These are phyloP conservation scores for Hoplostethus atlanticus DNA, from an alignment of 2,797 vertebrate species.

Conservation along the genomic window DNA sequence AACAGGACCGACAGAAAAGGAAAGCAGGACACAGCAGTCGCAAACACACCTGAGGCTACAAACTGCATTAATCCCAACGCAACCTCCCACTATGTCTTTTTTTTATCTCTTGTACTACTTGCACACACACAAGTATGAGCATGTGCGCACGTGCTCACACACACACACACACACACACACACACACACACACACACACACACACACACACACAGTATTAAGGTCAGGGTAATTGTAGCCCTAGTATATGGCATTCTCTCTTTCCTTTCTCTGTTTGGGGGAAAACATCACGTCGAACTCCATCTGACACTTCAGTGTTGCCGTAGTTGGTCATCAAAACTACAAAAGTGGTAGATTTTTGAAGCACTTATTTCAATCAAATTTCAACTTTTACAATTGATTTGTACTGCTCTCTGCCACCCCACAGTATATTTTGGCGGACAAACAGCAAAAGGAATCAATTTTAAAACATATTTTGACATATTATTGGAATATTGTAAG, in stretches of 20 bases:
- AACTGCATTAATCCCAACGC: conserved; percentile 64
- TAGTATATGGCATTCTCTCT: not conserved
- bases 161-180: not conserved
- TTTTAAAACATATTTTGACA: not conserved
- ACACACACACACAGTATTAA: conserved; percentile 38
- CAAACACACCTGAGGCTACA: conserved; percentile 64
- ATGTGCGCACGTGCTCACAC: not conserved
- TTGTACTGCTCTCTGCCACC: not conserved
- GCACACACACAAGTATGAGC: not conserved
- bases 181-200: conserved; percentile 9
- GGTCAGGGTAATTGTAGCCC: conserved; percentile 34
- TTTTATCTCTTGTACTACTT: conserved; percentile 25
- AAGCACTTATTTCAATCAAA: conserved; percentile 5
- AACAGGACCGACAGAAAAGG: conserved; percentile 44
- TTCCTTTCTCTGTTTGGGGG: conserved; percentile 29
- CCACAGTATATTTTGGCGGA: not conserved
- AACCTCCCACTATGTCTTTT: conserved; percentile 38
- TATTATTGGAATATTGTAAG: not conserved
- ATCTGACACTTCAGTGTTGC: conserved; percentile 13
- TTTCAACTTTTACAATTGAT: not conserved
- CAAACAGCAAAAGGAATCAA: not conserved
- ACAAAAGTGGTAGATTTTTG: not conserved
- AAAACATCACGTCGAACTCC: conserved; percentile 15
- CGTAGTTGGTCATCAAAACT: conserved; percentile 13
- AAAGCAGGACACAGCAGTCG: conserved; percentile 53